Conservation (phyloP, 2,888 invertebrate species). For the Rotaria magnacalcarata region DNA sequence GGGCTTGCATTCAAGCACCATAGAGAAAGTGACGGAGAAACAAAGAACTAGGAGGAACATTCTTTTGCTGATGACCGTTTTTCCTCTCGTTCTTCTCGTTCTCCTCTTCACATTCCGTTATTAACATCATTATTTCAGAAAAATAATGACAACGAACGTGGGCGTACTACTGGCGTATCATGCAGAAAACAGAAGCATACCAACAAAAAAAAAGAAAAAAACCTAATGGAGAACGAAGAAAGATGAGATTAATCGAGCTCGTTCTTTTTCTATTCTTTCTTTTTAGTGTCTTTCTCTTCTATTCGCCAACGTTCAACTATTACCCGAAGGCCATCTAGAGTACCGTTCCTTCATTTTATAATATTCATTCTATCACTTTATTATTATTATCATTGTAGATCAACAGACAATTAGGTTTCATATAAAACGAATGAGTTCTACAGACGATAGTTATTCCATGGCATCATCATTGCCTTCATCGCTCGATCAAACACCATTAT, state of each 20-base stretch:
- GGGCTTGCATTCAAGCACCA: neutral
- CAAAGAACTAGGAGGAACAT: neutral
- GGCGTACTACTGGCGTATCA: neutral
- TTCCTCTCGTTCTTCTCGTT: constrained; percentile 3
- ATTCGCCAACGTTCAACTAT: neutral
- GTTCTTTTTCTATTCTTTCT: neutral
- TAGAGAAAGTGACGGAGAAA: neutral
- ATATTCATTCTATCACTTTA: neutral
- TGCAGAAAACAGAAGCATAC: neutral
- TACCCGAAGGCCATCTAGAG: neutral
- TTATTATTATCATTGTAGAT: constrained; percentile 8
- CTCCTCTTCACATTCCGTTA: constrained; percentile 24
- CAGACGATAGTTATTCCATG: neutral
- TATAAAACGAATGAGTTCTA: constrained; percentile 7
- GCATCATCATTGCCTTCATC: neutral
- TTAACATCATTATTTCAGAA: constrained; percentile 33
- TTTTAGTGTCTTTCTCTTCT: neutral
- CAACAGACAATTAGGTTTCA: neutral
- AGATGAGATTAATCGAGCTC: constrained; percentile 14
- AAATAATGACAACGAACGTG: constrained; percentile 18
- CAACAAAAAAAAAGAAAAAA: neutral
- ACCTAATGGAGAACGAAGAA: neutral
- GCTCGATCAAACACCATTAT: constrained; percentile 26
- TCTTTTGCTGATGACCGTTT: constrained; percentile 29
- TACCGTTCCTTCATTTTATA: neutral